Evolutionary conservation across 2,113 vertebrate genomes (phyloP), one percentile per base, ranked within the genome.

Genomic region (Geothlypis trichas): DNA sequence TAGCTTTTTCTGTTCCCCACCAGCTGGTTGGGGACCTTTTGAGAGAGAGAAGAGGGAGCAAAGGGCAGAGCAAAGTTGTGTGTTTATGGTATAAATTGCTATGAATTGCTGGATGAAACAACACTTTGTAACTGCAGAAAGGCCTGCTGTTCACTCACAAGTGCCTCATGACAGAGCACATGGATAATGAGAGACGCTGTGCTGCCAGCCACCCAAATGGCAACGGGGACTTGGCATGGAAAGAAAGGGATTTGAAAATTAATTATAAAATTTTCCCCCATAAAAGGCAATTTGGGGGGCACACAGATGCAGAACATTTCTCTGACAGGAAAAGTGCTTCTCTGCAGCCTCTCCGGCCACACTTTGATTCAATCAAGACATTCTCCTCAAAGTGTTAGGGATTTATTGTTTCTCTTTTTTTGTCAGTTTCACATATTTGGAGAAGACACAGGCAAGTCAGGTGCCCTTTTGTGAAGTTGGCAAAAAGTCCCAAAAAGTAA

Each of bases 221-320:
- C 72, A 79, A 88, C 0, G 2, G 3, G 3, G 27, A 52, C 13
- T 73, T 57, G 31, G 8, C 1, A 4, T n/a, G 21, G 41, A 72
- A 85, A 63, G 11, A 33, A 89, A 90, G 20, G 4, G 71, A 46
- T 61, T 51, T 7, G 0, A 44, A 90, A 75, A 84, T 73, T 1
- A 68, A 28, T 79, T 44, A 1, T 5, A 35, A 24, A 49, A n/a
- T 3, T 27, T 57, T 1, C 2, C 10, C 13, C 11, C 5, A n/a
- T 8, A 18, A 69, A 37, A 59, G 33, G 15, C 16, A 10, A 7
- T 0, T 0, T 33, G 6, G 3, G 69, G 21, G 7, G 7, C 39
- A 6, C 11, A 57, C 0, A 4, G 49, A 68, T 44, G 10, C n/a
- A 81, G 15, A 79, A 7, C 24, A 63, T 69, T 88, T 20, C 37